Conservation (phyloP, 2,797 vertebrate genomes). For the Alcedo atthis region DNA sequence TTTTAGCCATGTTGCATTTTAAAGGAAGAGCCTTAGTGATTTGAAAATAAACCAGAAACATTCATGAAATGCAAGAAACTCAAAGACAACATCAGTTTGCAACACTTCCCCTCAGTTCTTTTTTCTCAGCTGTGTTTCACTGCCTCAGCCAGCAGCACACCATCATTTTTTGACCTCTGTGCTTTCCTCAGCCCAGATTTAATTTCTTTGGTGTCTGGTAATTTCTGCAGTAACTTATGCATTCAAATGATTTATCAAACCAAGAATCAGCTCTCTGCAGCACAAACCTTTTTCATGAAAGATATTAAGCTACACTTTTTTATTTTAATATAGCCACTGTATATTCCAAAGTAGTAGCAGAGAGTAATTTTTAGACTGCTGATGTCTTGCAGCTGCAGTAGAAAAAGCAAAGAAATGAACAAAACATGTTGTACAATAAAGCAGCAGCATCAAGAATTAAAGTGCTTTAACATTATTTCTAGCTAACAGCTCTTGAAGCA, state of each 20-base stretch:
- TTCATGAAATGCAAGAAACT: background rate
- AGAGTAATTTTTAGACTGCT: background rate
- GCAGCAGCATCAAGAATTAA: slow-evolving; percentile 4
- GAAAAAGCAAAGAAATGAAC: background rate
- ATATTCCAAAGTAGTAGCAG: background rate
- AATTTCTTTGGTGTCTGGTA: background rate
- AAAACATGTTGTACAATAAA: background rate
- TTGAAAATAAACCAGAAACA: background rate
- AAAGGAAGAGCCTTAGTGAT: background rate
- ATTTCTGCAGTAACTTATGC: background rate
- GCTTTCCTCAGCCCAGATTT: background rate
- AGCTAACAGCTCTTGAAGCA: slow-evolving; percentile 25
- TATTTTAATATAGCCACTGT: background rate
- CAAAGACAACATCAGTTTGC: background rate
- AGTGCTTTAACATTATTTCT: slow-evolving; percentile 26
- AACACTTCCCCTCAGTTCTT: background rate
- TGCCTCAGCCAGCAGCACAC: background rate
- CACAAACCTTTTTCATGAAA: background rate
- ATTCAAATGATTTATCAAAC: background rate
- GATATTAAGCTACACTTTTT: background rate
- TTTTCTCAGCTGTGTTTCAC: background rate
- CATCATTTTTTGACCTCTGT: background rate
- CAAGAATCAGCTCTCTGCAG: background rate
- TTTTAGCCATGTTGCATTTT: background rate
- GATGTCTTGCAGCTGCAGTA: background rate